A percentile compares a stretch with the other conserved stretches of the same genome.
Evolutionary conservation across 2,888 invertebrate genomes (phyloP).

Genomic region (Tineola bisselliella): DNA sequence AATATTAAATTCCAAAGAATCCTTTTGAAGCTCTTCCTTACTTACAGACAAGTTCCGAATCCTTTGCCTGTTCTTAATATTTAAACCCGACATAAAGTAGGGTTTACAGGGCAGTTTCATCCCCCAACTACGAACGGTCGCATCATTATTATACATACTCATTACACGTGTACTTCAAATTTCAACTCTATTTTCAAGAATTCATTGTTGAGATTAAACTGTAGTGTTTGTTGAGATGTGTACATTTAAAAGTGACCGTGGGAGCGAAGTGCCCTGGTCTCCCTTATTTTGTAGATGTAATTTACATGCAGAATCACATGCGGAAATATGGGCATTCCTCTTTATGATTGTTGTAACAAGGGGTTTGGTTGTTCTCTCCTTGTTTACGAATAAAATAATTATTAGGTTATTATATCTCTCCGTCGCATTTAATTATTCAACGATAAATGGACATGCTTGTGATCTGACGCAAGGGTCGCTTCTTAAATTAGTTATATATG

Average conservation of each 20-base stretch:
- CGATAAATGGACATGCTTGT: neutral
- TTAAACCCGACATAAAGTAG: slow-evolving; percentile 50
- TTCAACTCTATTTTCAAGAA: neutral
- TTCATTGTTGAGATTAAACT: slow-evolving; percentile 16
- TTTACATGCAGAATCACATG: slow-evolving; percentile 65
- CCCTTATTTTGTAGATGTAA: slow-evolving; percentile 54
- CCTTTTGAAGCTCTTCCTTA: slow-evolving; percentile 12
- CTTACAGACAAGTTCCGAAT: slow-evolving; percentile 5
- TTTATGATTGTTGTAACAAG: slow-evolving; percentile 12
- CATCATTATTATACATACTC: neutral
- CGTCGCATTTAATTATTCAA: neutral
- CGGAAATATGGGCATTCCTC: slow-evolving; percentile 35
- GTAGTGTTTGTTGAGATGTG: slow-evolving; percentile 43
- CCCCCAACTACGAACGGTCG: neutral
- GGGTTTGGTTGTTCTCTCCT: slow-evolving; percentile 6
- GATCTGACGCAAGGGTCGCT: neutral
- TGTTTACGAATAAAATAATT: slow-evolving; percentile 1
- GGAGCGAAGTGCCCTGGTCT: slow-evolving; percentile 17
- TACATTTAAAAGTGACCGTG: neutral
- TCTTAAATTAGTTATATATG: neutral
- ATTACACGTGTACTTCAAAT: neutral
- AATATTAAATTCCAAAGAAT: slow-evolving; percentile 12
- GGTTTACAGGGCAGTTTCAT: slow-evolving; percentile 30
- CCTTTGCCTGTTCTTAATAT: slow-evolving; percentile 40
- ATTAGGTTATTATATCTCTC: neutral